Base-by-base conservation (phyloP, 2,113 vertebrate species). In the Numenius arquata region DNA sequence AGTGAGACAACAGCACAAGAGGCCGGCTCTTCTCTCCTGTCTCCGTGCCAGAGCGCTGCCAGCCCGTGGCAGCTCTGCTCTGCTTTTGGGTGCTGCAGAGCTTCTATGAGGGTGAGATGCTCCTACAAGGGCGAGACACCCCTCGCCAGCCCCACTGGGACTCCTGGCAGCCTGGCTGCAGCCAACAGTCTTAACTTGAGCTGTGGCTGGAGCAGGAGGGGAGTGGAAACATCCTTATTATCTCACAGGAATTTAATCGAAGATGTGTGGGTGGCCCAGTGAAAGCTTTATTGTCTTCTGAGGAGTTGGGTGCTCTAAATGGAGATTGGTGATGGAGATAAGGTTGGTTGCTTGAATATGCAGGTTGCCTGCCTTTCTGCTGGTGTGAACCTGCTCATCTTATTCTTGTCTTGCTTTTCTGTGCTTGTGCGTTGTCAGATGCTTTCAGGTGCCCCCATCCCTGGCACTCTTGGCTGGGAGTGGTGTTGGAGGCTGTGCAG, bases 1-100 rank as follows among this genome's bases (percentile, higher is more conserved):
- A 50, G 47, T 34, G 32, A 58, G 45, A 40, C 41, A 34, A 53
- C 29, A 59, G 62, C 21, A 8, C 4, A 4, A 25, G 41, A 13
- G 13, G 32, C 22, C 0, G 3, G 17, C 18, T 62, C 18, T n/a
- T 20, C 43, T 80, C 21, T 11, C 15, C 34, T 0, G 0, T 15
- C 67, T 45, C 74, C 1, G 3, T n/a, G 61, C 55, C 22, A 0
- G 1, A 4, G 6, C 30, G 32, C 5, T 27, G 16, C 38, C 73
- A 19, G 26, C 15, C 63, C 1, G 0, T 1, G 5, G 36, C 3
- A 30, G 16, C 48, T 68, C 36, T 81, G 63, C 82, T 55, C 40
- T 48, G n/a, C 45, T 40, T 52, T 30, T 2, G 12, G 50, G 68
- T 4, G 70, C 66, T 67, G 47, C 38, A 40, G 58, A 26, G 23